phyloP scores from a whole-genome alignment of 2,797 vertebrate species.

The Acestrorhynchus altus region DNA sequence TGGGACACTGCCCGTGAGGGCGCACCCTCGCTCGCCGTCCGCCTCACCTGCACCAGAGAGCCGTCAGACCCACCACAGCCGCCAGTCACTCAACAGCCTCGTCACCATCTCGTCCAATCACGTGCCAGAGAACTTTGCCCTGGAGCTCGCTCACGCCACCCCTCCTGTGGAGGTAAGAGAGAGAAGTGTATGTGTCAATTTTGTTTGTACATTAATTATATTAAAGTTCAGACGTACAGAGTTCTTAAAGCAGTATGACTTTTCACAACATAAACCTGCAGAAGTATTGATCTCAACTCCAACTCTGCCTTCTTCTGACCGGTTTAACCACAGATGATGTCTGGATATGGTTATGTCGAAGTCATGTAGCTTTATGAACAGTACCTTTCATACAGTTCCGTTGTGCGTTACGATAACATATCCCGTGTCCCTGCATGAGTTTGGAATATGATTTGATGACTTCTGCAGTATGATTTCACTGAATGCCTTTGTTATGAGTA shows the following conservation, averaged over 20 bases:
- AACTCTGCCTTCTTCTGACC: too few species aligned
- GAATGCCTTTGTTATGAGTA: conserved; percentile 16
- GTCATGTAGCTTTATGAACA: too few species aligned
- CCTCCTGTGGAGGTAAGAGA: conserved; percentile 95
- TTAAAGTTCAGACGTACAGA: too few species aligned
- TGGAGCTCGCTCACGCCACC: conserved; percentile 93
- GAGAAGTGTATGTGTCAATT: neutral
- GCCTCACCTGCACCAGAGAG: conserved; percentile 91
- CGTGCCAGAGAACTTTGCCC: conserved; percentile 89
- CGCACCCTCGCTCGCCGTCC: conserved; percentile 89
- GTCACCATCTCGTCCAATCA: conserved; percentile 98
- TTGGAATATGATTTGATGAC: neutral
- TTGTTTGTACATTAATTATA: too few species aligned
- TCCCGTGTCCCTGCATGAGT: neutral
- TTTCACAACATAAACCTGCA: too few species aligned
- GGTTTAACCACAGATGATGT: too few species aligned
- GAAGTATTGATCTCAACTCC: too few species aligned
- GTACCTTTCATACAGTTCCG: too few species aligned
- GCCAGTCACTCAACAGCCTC: conserved; percentile 96
- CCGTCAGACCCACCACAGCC: conserved; percentile 93
- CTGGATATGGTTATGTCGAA: neutral
- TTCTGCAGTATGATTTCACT: too few species aligned
- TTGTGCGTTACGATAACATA: neutral
- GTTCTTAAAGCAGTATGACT: too few species aligned
- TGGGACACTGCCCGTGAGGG: conserved; percentile 90